A percentile compares a stretch with the other conserved stretches of the same genome.
phyloP scores from a whole-genome alignment of 2,113 vertebrate genomes.

The Cochlearius cochlearius region DNA sequence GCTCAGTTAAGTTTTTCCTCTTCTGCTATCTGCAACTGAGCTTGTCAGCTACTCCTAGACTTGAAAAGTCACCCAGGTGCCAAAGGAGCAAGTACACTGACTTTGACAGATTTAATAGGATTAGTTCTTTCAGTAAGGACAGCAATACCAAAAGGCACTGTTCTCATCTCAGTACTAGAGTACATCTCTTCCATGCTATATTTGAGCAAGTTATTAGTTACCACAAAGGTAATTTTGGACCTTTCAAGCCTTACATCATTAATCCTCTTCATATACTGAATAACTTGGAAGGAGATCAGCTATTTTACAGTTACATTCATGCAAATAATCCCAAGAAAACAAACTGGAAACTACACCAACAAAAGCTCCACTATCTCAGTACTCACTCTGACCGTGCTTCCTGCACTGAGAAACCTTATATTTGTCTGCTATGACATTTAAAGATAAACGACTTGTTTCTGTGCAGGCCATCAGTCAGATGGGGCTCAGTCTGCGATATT shows the following conservation, averaged over 20 bases:
- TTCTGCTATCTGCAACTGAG: neutral
- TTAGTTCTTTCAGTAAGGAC: neutral
- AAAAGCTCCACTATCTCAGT: neutral
- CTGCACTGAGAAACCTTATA: neutral
- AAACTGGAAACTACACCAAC: neutral
- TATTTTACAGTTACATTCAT: neutral
- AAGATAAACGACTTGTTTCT: neutral
- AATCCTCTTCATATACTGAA: neutral
- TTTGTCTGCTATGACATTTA: neutral
- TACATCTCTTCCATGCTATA: neutral
- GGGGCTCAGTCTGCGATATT: neutral
- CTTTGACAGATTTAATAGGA: conserved; percentile 9
- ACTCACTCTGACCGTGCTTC: neutral
- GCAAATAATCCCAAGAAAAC: neutral
- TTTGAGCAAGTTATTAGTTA: neutral
- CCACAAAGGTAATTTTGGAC: neutral
- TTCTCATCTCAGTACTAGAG: neutral
- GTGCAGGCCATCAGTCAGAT: neutral
- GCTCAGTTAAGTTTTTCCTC: neutral
- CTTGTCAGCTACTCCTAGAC: neutral
- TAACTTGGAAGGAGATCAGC: neutral
- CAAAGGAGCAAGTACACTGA: neutral
- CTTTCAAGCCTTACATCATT: neutral
- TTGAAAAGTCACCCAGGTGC: conserved; percentile 8
- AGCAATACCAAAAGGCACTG: neutral